phyloP scores from a whole-genome alignment of 2,888 invertebrate species.

The Iselma pallidipennis region DNA sequence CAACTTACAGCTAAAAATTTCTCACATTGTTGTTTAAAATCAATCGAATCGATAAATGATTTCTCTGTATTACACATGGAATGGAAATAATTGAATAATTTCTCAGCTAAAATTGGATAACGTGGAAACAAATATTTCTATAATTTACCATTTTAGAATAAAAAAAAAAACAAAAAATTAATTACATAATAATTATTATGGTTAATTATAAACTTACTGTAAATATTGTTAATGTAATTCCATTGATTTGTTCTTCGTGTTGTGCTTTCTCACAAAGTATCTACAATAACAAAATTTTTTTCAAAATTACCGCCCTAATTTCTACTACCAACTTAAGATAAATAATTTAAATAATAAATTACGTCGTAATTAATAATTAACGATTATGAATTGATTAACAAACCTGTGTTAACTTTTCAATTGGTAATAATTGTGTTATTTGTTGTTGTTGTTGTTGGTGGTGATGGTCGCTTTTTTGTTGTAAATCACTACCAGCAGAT shows the following conservation, averaged over 20 bases:
- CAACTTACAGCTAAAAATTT: slow-evolving; percentile 59
- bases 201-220: slow-evolving; percentile 55
- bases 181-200: slow-evolving; percentile 10
- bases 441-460: slow-evolving; percentile 66
- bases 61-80: slow-evolving; percentile 64
- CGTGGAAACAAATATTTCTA: slow-evolving; percentile 73
- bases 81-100: slow-evolving; percentile 69
- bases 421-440: slow-evolving; percentile 68
- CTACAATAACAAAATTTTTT: slow-evolving; percentile 59
- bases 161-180: not conserved
- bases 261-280: slow-evolving; percentile 70
- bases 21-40: slow-evolving; percentile 77
- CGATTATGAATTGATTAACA: slow-evolving; percentile 33
- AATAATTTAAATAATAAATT: slow-evolving; percentile 1
- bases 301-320: slow-evolving; percentile 18
- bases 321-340: slow-evolving; percentile 14
- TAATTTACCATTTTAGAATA: not conserved
- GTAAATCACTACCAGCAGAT: not conserved
- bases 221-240: slow-evolving; percentile 71
- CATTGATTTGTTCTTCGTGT: slow-evolving; percentile 71
- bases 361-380: slow-evolving; percentile 7
- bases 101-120: slow-evolving; percentile 71
- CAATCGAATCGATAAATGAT: slow-evolving; percentile 63
- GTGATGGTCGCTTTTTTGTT: too few species aligned
- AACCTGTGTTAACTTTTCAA: slow-evolving; percentile 78